Evolutionary conservation across 1,140 invertebrate species (phyloP).

Genomic region (Saccostrea glomerata): DNA sequence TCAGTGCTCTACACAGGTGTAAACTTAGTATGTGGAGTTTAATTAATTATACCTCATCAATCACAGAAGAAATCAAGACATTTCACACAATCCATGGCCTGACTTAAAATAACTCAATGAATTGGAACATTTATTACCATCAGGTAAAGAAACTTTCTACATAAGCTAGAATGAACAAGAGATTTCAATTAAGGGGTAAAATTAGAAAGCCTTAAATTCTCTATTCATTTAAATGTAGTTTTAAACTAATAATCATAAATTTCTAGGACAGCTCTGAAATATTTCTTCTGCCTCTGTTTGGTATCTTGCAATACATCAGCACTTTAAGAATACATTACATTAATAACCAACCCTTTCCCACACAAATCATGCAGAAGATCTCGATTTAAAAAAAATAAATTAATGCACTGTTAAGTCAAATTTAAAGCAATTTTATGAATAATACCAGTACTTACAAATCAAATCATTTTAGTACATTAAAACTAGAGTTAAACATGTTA

Average conservation of each 20-base stretch:
- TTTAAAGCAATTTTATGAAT: neutral
- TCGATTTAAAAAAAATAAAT: neutral
- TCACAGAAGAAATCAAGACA: neutral
- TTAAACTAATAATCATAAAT: neutral
- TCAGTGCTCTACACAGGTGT: neutral
- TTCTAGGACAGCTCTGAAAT: neutral
- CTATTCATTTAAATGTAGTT: neutral
- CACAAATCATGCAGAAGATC: neutral
- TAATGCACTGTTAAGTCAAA: too few species aligned
- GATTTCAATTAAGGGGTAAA: neutral
- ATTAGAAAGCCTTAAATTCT: neutral
- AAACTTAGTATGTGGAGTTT: neutral
- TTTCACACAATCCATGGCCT: neutral
- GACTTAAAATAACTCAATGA: neutral
- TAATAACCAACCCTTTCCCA: neutral
- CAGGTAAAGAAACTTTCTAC: neutral
- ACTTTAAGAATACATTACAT: neutral
- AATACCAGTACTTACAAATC: too few species aligned
- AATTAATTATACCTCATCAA: slow-evolving; percentile 7
- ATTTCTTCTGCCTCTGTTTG: neutral
- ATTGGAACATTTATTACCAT: neutral
- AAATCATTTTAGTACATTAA: too few species aligned
- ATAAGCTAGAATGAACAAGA: neutral
- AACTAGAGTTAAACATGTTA: too few species aligned
- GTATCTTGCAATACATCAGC: neutral